phyloP scores from a whole-genome alignment of 1,140 invertebrate species.

The Drosophila seguyi region DNA sequence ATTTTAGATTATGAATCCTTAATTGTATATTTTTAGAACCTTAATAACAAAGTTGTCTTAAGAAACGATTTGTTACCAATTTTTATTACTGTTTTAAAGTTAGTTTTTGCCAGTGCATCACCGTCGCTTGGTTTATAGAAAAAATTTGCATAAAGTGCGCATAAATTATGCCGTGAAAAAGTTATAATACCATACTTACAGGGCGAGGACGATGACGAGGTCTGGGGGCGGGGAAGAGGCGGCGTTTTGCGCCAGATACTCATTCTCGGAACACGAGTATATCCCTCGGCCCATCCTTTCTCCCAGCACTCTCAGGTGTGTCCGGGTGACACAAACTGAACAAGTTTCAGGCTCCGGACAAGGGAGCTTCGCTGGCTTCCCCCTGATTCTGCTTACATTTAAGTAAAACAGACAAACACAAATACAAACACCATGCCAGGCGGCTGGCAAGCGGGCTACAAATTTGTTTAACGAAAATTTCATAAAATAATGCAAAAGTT shows the following conservation, averaged over 20 bases:
- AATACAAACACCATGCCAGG: constrained; percentile 31
- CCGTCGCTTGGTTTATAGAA: constrained; percentile 46
- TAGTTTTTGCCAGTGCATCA: not conserved
- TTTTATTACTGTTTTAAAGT: not conserved
- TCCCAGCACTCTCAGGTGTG: constrained; percentile 52
- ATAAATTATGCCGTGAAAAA: constrained; percentile 65
- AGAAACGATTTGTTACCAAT: not conserved
- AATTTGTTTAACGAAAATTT: constrained; percentile 65
- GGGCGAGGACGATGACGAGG: constrained; percentile 41
- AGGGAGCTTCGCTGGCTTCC: constrained; percentile 11
- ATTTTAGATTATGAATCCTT: too few relatives aligned
- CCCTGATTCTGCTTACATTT: constrained; percentile 45
- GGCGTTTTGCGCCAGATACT: constrained; percentile 39
- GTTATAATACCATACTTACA: constrained; percentile 70
- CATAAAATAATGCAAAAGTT: constrained; percentile 69
- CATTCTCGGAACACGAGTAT: constrained; percentile 7
- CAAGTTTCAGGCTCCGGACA: constrained; percentile 37
- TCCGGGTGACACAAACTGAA: constrained; percentile 60
- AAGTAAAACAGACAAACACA: constrained; percentile 41
- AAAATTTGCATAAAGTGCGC: constrained; percentile 69
- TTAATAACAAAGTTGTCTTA: too few relatives aligned
- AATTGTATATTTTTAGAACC: too few relatives aligned
- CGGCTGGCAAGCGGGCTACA: constrained; percentile 41
- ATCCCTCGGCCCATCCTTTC: constrained; percentile 48
- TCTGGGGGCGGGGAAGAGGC: constrained; percentile 1